Evolutionary conservation across 2,797 vertebrate genomes (phyloP).

Genomic region (Arrhamphus sclerolepis): DNA sequence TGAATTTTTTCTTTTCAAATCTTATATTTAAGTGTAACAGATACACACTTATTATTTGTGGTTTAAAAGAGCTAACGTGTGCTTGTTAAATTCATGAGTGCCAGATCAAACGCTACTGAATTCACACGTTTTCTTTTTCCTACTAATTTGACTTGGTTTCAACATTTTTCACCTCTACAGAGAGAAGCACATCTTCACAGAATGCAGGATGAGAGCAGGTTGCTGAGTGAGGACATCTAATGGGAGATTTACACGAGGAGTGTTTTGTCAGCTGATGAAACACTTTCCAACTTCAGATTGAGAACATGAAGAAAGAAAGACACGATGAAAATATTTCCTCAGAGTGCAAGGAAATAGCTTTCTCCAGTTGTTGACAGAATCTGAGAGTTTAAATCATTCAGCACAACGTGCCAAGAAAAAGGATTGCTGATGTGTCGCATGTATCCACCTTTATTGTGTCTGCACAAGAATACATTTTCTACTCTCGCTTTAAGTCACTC

Average conservation of each 20-base stretch:
- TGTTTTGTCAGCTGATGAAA: constrained; percentile 29
- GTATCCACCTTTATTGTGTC: not conserved
- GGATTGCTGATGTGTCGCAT: not conserved
- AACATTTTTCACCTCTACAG: constrained; percentile 9
- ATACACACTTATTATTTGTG: constrained; percentile 4
- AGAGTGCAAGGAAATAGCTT: constrained; percentile 32
- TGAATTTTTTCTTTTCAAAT: no score
- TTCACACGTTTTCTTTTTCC: constrained; percentile 5
- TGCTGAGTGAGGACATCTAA: constrained; percentile 26
- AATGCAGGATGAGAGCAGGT: constrained; percentile 31
- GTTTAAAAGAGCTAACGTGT: constrained; percentile 27
- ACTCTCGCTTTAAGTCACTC: constrained; percentile 38
- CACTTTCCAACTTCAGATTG: constrained; percentile 18
- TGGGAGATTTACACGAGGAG: constrained; percentile 38
- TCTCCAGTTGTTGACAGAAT: constrained; percentile 46
- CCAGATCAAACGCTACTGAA: constrained; percentile 32
- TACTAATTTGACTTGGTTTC: constrained; percentile 44
- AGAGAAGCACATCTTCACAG: constrained; percentile 36
- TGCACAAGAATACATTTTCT: constrained; percentile 21
- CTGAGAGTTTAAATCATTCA: constrained; percentile 44
- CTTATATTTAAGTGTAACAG: not conserved
- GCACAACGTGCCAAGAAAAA: constrained; percentile 31
- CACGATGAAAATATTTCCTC: constrained; percentile 50
- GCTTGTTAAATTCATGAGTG: constrained; percentile 9
- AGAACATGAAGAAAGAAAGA: constrained; percentile 2